Evolutionary conservation across 2,888 invertebrate species (phyloP).

Genomic region (Teinopalpus imperialis): DNA sequence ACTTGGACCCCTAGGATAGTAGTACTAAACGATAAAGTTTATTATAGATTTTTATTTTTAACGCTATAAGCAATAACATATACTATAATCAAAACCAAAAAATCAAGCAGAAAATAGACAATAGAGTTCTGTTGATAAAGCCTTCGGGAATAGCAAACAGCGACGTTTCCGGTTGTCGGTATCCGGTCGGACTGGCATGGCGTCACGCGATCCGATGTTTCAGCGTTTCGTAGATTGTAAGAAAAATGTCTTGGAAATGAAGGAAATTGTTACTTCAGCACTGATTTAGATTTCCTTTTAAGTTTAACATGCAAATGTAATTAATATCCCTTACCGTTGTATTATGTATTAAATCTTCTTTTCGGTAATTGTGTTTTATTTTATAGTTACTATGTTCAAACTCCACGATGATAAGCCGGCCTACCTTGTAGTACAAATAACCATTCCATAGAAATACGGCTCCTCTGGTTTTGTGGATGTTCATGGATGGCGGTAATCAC

Average conservation of each 20-base stretch:
- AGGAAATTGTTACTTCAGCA: slow-evolving; percentile 25
- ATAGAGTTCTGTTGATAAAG: slow-evolving; percentile 39
- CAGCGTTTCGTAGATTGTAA: slow-evolving; percentile 31
- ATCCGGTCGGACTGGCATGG: slow-evolving; percentile 44
- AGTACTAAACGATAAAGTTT: too few relatives aligned
- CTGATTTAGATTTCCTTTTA: slow-evolving; percentile 20
- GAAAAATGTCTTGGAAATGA: slow-evolving; percentile 24
- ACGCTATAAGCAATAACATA: slow-evolving; percentile 3
- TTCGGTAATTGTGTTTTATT: too few relatives aligned
- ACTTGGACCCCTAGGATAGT: too few relatives aligned
- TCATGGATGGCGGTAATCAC: too few relatives aligned
- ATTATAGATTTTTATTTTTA: too few relatives aligned
- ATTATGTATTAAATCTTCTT: too few relatives aligned
- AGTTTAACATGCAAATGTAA: slow-evolving; percentile 9
- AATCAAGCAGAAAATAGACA: slow-evolving; percentile 34
- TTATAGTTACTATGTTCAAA: too few relatives aligned
- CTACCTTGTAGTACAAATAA: too few relatives aligned
- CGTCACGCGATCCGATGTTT: slow-evolving; percentile 47
- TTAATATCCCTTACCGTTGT: background rate
- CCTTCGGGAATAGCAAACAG: slow-evolving; percentile 47
- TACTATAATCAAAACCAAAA: slow-evolving; percentile 9
- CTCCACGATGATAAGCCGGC: too few relatives aligned
- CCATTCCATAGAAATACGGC: too few relatives aligned
- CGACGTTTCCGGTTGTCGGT: slow-evolving; percentile 53
- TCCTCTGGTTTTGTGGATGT: too few relatives aligned